Base-by-base conservation (phyloP, 1,140 invertebrate species). In the Metopolophium dirhodum region DNA sequence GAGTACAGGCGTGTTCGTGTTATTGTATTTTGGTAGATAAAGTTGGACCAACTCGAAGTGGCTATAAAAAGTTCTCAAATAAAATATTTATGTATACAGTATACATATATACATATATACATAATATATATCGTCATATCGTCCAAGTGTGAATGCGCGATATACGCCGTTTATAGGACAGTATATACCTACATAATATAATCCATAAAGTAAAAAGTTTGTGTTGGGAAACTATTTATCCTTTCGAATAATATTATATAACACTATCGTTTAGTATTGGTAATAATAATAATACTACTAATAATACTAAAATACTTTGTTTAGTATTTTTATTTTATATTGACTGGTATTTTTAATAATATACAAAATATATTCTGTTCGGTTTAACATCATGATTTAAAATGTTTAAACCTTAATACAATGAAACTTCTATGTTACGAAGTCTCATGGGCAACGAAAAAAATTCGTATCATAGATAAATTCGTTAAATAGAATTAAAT, bases 51-150 rank as follows among this genome's bases (percentile, higher is more conserved):
- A 51, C n/a, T 47, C 47, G 20, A 88, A 88, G 86, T 88, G 47
- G 30, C 30, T 49, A 49, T 88, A 88, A 88, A 88, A 88, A 86
- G 85, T 86, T 86, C 45, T 86, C 45, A 47, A 47, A 86, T 86
- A 86, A 86, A 86, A 86, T 86, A 86, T 86, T 86, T 86, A 86
- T 77, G 18, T n/a, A n/a, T 77, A 77, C 30, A n/a, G 23, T 41
- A 41, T 41, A 23, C 37, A 26, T 3, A 85, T 85, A 45, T 77
- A 77, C 14, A 77, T n/a, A 77, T n/a, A n/a, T n/a, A n/a, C n/a
- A n/a, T n/a, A n/a, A n/a, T n/a, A 18, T 18, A n/a, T 20, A 77
- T n/a, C 61, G 30, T n/a, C 11, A 68, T 23, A 23, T 85, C 82
- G 23, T 47, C 26, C 45, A 30, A 86, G 85, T 47, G 14, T 30